A percentile compares a stretch with the other conserved stretches of the same genome.
These are phyloP conservation scores for Amiota communis DNA, from an alignment of 2,888 invertebrate genomes.

Conservation along the genomic window DNA sequence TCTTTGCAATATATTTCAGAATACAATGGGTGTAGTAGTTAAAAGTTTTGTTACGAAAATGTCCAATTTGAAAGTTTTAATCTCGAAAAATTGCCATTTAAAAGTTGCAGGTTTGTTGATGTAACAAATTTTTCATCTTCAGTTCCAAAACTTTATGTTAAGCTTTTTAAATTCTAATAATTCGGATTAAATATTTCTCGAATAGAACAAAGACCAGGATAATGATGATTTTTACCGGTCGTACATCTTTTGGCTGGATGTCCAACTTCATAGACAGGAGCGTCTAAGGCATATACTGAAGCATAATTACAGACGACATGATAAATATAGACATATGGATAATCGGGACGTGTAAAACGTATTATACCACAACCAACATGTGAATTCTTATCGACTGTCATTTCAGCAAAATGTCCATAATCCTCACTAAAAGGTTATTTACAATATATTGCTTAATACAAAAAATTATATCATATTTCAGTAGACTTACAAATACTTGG, in stretches of 20 bases:
- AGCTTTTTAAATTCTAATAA: conserved; percentile 51
- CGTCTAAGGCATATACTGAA: conserved; percentile 68
- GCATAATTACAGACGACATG: conserved; percentile 72
- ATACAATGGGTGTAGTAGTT: background rate
- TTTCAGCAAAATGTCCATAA: conserved; percentile 72
- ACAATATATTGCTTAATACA: background rate
- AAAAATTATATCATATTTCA: background rate
- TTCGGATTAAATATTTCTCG: conserved; percentile 68
- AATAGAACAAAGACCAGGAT: conserved; percentile 69
- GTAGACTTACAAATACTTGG: conserved; percentile 67
- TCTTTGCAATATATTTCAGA: background rate
- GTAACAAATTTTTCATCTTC: background rate
- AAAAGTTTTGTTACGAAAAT: background rate
- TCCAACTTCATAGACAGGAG: conserved; percentile 68
- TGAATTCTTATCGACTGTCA: conserved; percentile 69
- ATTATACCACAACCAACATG: conserved; percentile 71
- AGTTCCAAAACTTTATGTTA: background rate
- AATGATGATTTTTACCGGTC: conserved; percentile 67
- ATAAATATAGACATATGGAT: conserved; percentile 63
- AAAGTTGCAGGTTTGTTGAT: background rate
- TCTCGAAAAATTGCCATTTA: too few relatives aligned
- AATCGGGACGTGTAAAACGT: conserved; percentile 66
- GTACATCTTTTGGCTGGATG: conserved; percentile 61
- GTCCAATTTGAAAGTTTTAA: background rate
- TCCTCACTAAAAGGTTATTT: conserved; percentile 58